Base-by-base conservation (phyloP, 2,888 invertebrate species). In the Cataglyphis cursor region DNA sequence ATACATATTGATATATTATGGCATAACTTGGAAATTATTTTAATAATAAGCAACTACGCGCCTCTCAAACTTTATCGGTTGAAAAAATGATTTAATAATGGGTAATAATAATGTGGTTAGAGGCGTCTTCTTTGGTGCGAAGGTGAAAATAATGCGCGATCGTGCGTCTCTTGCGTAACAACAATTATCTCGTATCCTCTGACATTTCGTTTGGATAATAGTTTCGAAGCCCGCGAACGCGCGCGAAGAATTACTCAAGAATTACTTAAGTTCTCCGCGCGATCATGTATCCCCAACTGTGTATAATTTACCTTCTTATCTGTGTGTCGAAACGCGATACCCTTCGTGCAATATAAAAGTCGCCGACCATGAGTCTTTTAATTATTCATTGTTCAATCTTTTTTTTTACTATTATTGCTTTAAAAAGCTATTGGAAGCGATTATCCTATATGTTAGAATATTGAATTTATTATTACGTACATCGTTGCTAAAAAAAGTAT, bases 181-280 rank as follows among this genome's bases (percentile, higher is more conserved):
- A 82, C 80, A 59, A 83, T 85, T 76, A 81, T 83, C 72, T 38
- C 18, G 54, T 61, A 85, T 87, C 81, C 85, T 86, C 87, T 88
- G 89, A 90, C 88, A 89, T 90, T 87, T 86, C 87, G 85, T 85
- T 88, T 83, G 70, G 85, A 88, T 87, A 90, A 90, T 89, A 78
- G 85, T 84, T 65, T 70, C 44, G 62, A 62, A 72, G 81, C 76
- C 61, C 28, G 74, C 62, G 62, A 73, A 68, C 74, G 57, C 54
- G 66, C 41, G 62, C 62, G 21, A 78, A 68, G 68, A 76, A 83
- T 70, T 82, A 70, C 84, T 83, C 70, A 76, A 83, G 61, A 76
- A 76, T 76, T 76, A 76, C 54, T 76, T 76, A 41, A 66, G 66
- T 51, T 74, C 73, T 74, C 62, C 61, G 48, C 41, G 59, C 57